Percentiles rank a stretch among this genome's conserved stretches.
Evolutionary conservation across 2,797 vertebrate species (phyloP).

Genomic region (Protonibea diacanthus): DNA sequence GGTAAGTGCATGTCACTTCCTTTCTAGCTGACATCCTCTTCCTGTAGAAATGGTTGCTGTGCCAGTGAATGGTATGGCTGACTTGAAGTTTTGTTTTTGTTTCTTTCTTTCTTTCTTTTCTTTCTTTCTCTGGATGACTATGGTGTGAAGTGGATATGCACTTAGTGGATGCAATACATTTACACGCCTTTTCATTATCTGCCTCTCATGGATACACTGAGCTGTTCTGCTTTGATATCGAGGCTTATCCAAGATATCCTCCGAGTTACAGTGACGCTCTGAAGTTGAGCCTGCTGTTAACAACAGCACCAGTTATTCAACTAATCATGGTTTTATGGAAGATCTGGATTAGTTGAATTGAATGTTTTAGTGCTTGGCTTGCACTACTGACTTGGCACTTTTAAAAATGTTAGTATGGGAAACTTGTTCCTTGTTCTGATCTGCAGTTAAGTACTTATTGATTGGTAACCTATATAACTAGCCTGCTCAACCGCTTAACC

Average conservation of each 20-base stretch:
- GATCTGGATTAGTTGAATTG: slow-evolving; percentile 73
- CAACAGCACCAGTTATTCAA: slow-evolving; percentile 56
- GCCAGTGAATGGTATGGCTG: slow-evolving; percentile 74
- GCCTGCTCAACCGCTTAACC: slow-evolving; percentile 14
- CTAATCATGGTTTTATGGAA: slow-evolving; percentile 60
- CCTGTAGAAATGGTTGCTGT: slow-evolving; percentile 68
- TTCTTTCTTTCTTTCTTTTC: not conserved
- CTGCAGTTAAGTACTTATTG: slow-evolving; percentile 7
- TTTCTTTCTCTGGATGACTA: slow-evolving; percentile 57
- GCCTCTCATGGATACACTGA: slow-evolving; percentile 55
- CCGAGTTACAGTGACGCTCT: slow-evolving; percentile 38
- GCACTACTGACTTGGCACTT: slow-evolving; percentile 49
- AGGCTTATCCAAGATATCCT: slow-evolving; percentile 54
- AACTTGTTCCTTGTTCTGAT: slow-evolving; percentile 23
- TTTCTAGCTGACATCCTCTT: slow-evolving; percentile 69
- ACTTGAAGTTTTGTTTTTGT: slow-evolving; percentile 45
- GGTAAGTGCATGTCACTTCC: slow-evolving; percentile 80
- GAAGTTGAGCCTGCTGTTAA: slow-evolving; percentile 32
- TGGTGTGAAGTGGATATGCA: slow-evolving; percentile 72
- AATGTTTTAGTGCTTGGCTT: slow-evolving; percentile 66
- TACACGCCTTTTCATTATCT: slow-evolving; percentile 59
- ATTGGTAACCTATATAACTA: slow-evolving; percentile 25
- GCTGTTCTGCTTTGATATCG: slow-evolving; percentile 65
- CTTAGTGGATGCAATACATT: slow-evolving; percentile 63
- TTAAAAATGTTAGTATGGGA: slow-evolving; percentile 6